Evolutionary conservation across 2,888 invertebrate genomes (phyloP), one percentile per base, ranked within the genome.

Genomic region (Orthosia gracilis): DNA sequence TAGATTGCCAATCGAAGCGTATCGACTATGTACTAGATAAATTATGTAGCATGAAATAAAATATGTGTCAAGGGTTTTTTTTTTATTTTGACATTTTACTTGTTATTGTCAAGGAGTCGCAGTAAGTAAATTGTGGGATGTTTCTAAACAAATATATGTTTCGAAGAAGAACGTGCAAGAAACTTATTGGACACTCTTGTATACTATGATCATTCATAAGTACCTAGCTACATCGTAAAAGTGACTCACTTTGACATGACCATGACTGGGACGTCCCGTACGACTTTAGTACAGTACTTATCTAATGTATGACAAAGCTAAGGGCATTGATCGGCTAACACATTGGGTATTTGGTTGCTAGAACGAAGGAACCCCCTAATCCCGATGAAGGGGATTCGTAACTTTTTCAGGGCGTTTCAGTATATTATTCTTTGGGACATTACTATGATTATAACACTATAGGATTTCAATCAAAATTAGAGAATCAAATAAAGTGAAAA

Each of bases 181-280:
- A 59, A 21, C 7, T 45, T 21, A 15, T 40, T 45, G 40, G 5
- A 59, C 40, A 59, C 59, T 45, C 7, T 21, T 45, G 13, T 45
- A 45, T 7, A 62, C 17, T 21, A 17, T 62, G 61, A 21, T 47
- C 45, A 47, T 61, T 45, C 21, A 40, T 40, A 40, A 40, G 17
- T 17, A 11, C n/a, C n/a, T n/a, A n/a, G n/a, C n/a, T n/a, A n/a
- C 11, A 26, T 68, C 55, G 21, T 21, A 40, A 40, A 21, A 54
- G 21, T 65, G 65, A 65, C 40, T 65, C 54, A 65, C 54, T 68
- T 11, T 11, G 17, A 49, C 21, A 31, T 58, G 26, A 11, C 17
- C 15, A 31, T 21, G 52, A 40, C 21, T 5, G 40, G 52, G 54
- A 21, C 21, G 21, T 23, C 54, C 65, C 40, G 18, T 21, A 11